phyloP scores from a whole-genome alignment of 2,888 invertebrate species.

The Callosobruchus maculatus region DNA sequence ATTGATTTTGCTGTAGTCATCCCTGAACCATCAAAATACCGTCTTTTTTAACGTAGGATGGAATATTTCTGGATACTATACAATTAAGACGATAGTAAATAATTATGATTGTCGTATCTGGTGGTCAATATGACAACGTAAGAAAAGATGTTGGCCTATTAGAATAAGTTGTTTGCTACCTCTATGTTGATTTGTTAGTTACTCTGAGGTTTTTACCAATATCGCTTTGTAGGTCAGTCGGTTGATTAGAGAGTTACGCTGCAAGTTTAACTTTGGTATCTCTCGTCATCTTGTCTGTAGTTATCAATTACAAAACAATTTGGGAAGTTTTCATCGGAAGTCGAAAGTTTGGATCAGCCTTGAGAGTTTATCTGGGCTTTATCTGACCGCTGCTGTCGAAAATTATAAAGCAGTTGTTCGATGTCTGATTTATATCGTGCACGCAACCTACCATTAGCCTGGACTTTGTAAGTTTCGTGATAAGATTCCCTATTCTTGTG shows the following conservation, averaged over 20 bases:
- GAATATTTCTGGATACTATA: too few species aligned
- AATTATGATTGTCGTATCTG: too few species aligned
- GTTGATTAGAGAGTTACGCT: background rate
- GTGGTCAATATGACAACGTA: too few species aligned
- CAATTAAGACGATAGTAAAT: too few species aligned
- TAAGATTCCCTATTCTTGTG: background rate
- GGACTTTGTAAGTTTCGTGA: background rate
- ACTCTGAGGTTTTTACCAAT: background rate
- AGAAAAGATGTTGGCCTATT: too few species aligned
- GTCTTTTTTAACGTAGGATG: too few species aligned
- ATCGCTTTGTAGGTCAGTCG: background rate
- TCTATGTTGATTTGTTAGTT: too few species aligned
- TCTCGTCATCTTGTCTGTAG: background rate
- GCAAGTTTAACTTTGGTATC: background rate
- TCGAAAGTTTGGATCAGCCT: background rate
- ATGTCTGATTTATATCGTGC: background rate
- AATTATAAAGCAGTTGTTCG: background rate
- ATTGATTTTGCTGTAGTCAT: too few species aligned
- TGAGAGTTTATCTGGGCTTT: background rate
- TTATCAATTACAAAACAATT: background rate
- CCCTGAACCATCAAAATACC: too few species aligned
- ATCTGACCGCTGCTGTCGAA: background rate
- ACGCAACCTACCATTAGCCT: background rate
- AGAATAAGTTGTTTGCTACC: too few species aligned
- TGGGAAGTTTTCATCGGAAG: background rate